Conservation (phyloP, 1,140 invertebrate species). For the Bombus difficillimus region DNA sequence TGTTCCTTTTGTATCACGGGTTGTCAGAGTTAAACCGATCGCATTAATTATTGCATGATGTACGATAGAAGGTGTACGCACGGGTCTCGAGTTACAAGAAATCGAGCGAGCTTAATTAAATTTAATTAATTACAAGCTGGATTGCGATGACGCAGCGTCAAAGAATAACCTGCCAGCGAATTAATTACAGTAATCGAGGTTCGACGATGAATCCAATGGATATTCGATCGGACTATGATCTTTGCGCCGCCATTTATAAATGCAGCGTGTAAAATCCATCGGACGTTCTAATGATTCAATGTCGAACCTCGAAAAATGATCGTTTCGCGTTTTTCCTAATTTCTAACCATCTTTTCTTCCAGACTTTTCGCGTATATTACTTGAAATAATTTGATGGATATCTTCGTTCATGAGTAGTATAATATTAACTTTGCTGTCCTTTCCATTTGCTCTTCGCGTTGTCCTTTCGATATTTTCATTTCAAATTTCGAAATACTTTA, state of each 20-base stretch:
- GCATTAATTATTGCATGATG: constrained; percentile 33
- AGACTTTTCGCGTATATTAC: no score
- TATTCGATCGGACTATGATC: background rate
- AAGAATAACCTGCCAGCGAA: constrained; percentile 28
- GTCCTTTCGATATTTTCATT: no score
- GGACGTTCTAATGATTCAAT: background rate
- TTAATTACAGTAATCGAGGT: constrained; percentile 38
- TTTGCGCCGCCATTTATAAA: constrained; percentile 13
- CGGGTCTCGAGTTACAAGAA: constrained; percentile 28
- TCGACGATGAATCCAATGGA: constrained; percentile 11
- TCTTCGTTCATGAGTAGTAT: no score
- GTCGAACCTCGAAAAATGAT: background rate
- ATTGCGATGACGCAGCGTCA: constrained; percentile 30
- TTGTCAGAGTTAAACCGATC: constrained; percentile 25
- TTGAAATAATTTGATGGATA: no score
- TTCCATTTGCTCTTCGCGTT: no score
- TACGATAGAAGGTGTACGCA: background rate
- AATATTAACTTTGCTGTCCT: no score
- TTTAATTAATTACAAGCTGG: constrained; percentile 39
- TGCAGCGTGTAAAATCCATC: background rate
- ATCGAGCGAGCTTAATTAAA: constrained; percentile 44
- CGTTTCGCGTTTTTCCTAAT: background rate
- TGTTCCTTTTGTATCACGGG: background rate
- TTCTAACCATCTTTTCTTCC: background rate
- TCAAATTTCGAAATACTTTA: no score